Conservation (phyloP, 2,888 invertebrate species). For the Phortica magna region DNA sequence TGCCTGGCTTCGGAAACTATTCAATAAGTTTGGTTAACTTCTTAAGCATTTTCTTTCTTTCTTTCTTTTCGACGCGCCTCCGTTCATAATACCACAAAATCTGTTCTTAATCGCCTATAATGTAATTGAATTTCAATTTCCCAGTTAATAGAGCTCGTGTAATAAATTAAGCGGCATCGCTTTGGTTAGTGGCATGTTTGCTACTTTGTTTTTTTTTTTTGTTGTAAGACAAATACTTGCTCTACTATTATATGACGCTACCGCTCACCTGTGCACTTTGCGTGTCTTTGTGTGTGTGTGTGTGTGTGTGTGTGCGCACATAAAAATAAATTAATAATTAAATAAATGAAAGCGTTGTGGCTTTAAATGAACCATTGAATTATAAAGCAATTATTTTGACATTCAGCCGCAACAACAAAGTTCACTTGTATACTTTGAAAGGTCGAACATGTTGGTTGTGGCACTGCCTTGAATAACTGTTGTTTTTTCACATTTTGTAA, state of each 20-base stretch:
- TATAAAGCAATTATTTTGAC: not conserved
- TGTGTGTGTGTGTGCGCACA: too few species aligned
- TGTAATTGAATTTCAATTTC: constrained; percentile 69
- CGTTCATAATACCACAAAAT: constrained; percentile 11
- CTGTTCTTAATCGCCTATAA: constrained; percentile 67
- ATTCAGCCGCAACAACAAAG: too few species aligned
- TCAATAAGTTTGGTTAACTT: not conserved
- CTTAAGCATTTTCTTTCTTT: not conserved
- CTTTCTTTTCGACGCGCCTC: not conserved
- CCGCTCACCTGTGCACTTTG: too few species aligned
- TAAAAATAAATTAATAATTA: not conserved
- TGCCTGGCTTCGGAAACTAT: not conserved
- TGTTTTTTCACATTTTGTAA: not conserved
- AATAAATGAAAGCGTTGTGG: not conserved
- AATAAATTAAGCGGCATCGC: constrained; percentile 66
- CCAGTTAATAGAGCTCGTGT: constrained; percentile 49
- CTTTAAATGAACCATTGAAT: not conserved
- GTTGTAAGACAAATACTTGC: not conserved
- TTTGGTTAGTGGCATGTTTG: constrained; percentile 44
- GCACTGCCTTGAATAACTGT: not conserved
- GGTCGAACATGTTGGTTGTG: too few species aligned
- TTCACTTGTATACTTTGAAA: not conserved
- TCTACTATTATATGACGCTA: too few species aligned
- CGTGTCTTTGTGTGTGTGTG: too few species aligned
- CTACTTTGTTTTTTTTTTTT: not conserved